Percentiles rank a stretch among this genome's conserved stretches.
These are phyloP conservation scores for Chaetodon trifasciatus DNA, from an alignment of 2,797 vertebrate species.

Conservation along the genomic window DNA sequence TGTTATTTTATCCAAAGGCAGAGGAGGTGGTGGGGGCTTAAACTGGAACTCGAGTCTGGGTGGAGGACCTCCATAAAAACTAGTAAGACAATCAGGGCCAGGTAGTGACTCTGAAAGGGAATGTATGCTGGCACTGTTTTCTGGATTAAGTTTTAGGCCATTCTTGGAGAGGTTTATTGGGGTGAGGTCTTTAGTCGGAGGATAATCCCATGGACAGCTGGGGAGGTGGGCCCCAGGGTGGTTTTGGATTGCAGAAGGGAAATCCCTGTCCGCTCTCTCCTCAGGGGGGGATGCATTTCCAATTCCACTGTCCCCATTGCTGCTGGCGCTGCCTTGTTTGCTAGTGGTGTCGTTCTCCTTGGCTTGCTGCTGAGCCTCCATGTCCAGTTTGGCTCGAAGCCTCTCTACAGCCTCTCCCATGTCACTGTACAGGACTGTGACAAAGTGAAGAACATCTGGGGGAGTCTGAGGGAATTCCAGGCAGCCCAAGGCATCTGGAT, in stretches of 20 bases:
- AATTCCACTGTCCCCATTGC: constrained; percentile 96
- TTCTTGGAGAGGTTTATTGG: constrained; percentile 80
- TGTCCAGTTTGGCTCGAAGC: constrained; percentile 90
- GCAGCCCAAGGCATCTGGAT: constrained; percentile 93
- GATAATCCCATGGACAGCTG: constrained; percentile 88
- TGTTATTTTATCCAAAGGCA: constrained; percentile 79
- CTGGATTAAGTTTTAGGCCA: constrained; percentile 75
- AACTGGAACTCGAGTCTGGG: constrained; percentile 86
- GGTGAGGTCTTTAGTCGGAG: constrained; percentile 64
- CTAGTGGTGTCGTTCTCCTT: constrained; percentile 87
- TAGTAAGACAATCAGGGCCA: constrained; percentile 85
- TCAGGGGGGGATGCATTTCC: constrained; percentile 92
- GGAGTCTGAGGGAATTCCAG: constrained; percentile 95
- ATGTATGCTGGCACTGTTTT: constrained; percentile 62
- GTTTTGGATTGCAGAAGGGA: constrained; percentile 88
- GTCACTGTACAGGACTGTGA: constrained; percentile 93
- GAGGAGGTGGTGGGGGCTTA: constrained; percentile 83
- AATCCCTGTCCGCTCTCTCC: constrained; percentile 90
- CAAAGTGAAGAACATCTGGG: constrained; percentile 92
- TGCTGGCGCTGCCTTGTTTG: constrained; percentile 91
- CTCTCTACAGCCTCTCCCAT: constrained; percentile 94
- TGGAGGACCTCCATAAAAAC: constrained; percentile 85
- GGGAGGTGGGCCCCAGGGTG: constrained; percentile 85
- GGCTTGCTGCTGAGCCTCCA: constrained; percentile 88
- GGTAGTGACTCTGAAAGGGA: constrained; percentile 85